These are phyloP conservation scores for Misgurnus anguillicaudatus DNA, from an alignment of 2,113 vertebrate species.

Conservation along the genomic window DNA sequence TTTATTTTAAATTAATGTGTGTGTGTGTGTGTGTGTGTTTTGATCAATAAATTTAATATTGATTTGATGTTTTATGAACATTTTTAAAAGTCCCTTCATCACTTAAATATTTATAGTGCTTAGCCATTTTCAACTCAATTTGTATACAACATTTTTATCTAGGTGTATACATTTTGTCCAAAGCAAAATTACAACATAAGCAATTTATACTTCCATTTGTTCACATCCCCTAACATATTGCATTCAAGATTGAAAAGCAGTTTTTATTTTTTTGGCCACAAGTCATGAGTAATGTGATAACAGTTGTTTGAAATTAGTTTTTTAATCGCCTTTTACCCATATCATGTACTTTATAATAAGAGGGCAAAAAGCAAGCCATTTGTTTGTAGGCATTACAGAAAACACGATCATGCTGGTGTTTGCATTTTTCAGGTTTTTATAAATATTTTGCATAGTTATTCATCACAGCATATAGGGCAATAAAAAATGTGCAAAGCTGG, in stretches of 20 bases:
- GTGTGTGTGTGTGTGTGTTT: constrained; percentile 2
- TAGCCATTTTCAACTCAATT: too few species aligned
- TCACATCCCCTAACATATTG: background rate
- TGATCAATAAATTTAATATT: constrained; percentile 50
- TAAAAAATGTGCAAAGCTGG: background rate
- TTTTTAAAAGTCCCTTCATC: constrained; percentile 2
- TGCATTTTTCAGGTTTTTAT: constrained; percentile 4
- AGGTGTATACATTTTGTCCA: background rate
- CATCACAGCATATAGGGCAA: background rate
- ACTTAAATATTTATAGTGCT: too few species aligned
- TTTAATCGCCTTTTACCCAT: too few species aligned
- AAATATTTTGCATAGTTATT: constrained; percentile 31
- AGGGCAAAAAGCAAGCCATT: background rate
- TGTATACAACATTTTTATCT: background rate
- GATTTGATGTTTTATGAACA: constrained; percentile 37
- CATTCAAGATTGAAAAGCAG: background rate
- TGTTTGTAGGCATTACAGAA: background rate
- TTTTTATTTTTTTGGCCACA: background rate
- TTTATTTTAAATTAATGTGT: constrained; percentile 32
- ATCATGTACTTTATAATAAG: background rate
- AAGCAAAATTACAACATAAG: background rate
- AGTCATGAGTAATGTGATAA: background rate
- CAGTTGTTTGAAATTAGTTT: background rate
- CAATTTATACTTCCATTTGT: background rate
- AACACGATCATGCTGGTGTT: constrained; percentile 10